Evolutionary conservation across 2,888 invertebrate genomes (phyloP), one percentile per base, ranked within the genome.

Genomic region (Smittia aterrima): DNA sequence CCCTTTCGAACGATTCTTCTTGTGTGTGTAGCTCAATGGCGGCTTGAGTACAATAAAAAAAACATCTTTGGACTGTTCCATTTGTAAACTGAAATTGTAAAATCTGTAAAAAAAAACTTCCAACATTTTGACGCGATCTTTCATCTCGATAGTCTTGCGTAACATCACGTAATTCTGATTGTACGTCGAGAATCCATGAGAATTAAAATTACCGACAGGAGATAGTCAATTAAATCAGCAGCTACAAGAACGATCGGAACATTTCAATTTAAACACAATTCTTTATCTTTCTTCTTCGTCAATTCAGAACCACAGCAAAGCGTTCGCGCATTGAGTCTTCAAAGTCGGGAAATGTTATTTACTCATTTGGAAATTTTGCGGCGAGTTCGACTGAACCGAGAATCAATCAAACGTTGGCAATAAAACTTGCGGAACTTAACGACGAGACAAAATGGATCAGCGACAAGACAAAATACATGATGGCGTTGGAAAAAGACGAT

Each of bases 331-430:
- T 72, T 1, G 64, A 64, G 16, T 82, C 85, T 77, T 83, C 81
- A 38, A 88, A 87, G 78, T 85, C 87, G 54, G 90, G 91, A 1
- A 86, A 88, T 71, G 85, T 88, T 13, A 85, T 90, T 22, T 86
- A 86, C 78, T 85, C 86, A 1, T 87, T 84, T 79, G 88, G 88
- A 1, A 85, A 86, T 77, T 79, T 86, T 18, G 78, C 87, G 74
- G 81, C 84, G 3, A 77, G 78, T 18, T 79, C 79, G 40, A 78
- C 79, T 7, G 75, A 77, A 27, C 16, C 47, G 47, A 74, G 78
- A 25, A 79, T 78, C 20, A 79, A 80, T 24, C 86, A 86, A 80
- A 81, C 86, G 62, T 81, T 85, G 22, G 85, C 85, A 76, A 62
- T 72, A 32, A 62, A 25, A 47, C 1, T 72, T 1, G 72, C 53